Conservation (phyloP, 2,113 vertebrate species). For the Cathartes aura region DNA sequence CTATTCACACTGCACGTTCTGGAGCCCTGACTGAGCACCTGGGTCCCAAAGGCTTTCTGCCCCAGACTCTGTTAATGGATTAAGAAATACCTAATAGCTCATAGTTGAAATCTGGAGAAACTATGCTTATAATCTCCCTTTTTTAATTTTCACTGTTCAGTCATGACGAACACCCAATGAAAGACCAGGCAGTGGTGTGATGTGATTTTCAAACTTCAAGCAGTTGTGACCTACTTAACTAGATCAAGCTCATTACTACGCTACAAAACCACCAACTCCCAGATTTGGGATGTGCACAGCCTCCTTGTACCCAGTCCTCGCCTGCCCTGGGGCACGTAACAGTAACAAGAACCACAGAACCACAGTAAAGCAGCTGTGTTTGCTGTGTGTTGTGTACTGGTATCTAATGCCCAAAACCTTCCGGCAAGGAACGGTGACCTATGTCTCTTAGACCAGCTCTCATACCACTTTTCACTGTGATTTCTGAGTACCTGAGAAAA, state of each 20-base stretch:
- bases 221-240: neutral
- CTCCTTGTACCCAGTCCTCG: neutral
- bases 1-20: neutral
- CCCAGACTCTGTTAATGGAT: neutral
- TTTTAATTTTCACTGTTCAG: neutral
- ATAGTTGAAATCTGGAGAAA: neutral
- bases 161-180: accelerated
- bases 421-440: neutral
- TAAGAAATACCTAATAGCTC: neutral
- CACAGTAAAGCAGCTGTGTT: neutral
- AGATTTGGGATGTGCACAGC: neutral
- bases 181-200: neutral
- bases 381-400: neutral
- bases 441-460: neutral
- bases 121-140: neutral
- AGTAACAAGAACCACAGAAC: neutral
- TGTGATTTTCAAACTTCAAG: neutral
- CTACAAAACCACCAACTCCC: neutral
- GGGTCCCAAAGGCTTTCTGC: neutral
- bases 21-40: neutral
- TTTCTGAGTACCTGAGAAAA: neutral
- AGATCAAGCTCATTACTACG: neutral
- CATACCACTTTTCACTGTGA: neutral
- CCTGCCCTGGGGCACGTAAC: neutral
- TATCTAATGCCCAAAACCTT: neutral